Base-by-base conservation (phyloP, 1,140 invertebrate species). In the Spodoptera frugiperda region DNA sequence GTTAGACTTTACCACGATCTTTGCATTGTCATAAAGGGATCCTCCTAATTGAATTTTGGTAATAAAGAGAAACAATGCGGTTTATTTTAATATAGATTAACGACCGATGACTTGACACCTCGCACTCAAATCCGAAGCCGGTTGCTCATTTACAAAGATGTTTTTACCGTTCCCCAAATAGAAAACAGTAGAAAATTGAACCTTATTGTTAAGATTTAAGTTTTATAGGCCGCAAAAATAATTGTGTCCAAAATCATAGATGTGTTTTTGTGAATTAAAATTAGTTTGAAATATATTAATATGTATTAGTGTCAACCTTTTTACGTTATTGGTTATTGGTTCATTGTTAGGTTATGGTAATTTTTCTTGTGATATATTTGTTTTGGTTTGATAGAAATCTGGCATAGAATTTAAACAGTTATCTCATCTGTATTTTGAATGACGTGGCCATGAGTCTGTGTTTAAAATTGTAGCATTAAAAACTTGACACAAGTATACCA, bases 31-130 rank as follows among this genome's bases (percentile, higher is more conserved):
- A 73, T 73, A 73, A 39, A 57, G 39, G 53, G 39, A 48, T 57
- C n/a, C 71, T 33, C 85, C 85, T 89, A 88, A 91, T 89, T 89
- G 81, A 87, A 86, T 89, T 89, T 87, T 81, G 59, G 79, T 87
- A 86, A 84, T 85, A 87, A 84, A 81, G 77, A 85, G 82, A 91
- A 92, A 93, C 91, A 93, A 92, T 88, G 86, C 85, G 81, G 75
- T 87, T 85, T 89, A 93, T 93, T 93, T 91, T 86, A 93, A 92
- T 93, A 92, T 93, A 92, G 88, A 93, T 93, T 89, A 92, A 92
- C 87, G 83, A 87, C 80, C 85, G 81, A 92, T 94, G 91, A 94
- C 90, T 93, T 91, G 92, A 90, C 92, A 91, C 87, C 89, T 78
- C 77, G 74, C 65, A 77, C 84, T 78, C 80, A 86, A 82, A 89